Conservation (phyloP, 23 tunicate species). For the Ascidia mentula region DNA sequence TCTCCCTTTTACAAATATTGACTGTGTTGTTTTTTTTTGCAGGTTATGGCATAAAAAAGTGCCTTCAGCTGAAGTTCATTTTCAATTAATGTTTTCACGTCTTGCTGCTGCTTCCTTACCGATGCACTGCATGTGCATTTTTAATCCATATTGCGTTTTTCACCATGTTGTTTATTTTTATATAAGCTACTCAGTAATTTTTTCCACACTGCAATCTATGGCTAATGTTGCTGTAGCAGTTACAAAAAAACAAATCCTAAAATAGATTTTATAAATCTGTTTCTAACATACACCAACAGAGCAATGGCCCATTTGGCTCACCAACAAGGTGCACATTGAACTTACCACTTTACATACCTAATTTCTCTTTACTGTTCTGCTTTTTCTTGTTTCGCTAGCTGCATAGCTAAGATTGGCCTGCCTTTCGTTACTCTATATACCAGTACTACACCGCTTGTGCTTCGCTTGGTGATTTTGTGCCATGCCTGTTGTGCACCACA, state of each 20-base stretch:
- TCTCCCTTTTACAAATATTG: too few species aligned
- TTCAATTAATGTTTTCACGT: neutral
- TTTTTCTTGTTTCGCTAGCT: conserved; percentile 8
- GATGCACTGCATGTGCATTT: neutral
- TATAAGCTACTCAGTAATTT: neutral
- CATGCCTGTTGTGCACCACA: neutral
- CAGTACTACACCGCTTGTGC: neutral
- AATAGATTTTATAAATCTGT: neutral
- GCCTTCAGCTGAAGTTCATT: conserved; percentile 1
- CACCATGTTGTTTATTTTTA: neutral
- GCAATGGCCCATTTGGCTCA: neutral
- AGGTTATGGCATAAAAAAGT: neutral
- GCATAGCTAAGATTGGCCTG: conserved; percentile 7
- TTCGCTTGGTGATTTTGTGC: conserved; percentile 1
- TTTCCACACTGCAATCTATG: neutral
- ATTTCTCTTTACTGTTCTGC: neutral
- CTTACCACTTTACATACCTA: neutral
- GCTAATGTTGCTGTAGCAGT: neutral
- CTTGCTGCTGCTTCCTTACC: neutral
- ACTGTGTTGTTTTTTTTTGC: neutral
- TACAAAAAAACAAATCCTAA: neutral
- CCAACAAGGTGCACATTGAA: conserved; percentile 7
- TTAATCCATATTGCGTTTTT: neutral
- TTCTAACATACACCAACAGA: neutral
- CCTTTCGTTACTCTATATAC: neutral